Base-by-base conservation (phyloP, 1,140 invertebrate genomes). In the Pachyrhynchus sulphureomaculatus region DNA sequence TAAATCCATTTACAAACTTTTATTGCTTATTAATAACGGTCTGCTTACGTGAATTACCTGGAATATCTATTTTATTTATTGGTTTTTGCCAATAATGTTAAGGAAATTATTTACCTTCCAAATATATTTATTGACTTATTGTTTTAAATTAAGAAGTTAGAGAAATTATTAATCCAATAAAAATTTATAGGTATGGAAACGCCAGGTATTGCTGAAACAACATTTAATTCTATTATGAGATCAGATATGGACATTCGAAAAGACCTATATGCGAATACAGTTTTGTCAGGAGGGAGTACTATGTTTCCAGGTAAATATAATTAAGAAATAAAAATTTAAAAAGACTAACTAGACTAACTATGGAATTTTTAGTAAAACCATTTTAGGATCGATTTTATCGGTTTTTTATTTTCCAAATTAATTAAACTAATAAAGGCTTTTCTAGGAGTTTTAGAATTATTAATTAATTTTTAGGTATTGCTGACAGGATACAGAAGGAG, bases 241-340 rank as follows among this genome's bases (percentile, higher is more conserved):
- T 91, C 89, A 66, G 90, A 92, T 70, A 82, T 90, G 2, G 89
- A 91, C 66, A 89, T 91, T 77, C 82, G 88, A 76, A 88, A 93
- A 80, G 90, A 91, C 73, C 79, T 93, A 71, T 92, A 92, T 74
- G 88, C 90, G 73, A 92, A 92, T 81, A 91, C 86, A 54, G 89
- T 91, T 62, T 77, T 92, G 57, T 90, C 88, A 64, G 89, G 88
- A 64, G 90, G 91, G 71, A 90, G 89, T 78, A 91, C 89, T 66
- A 92, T 92, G 91, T 93, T 89, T 75, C 89, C 90, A 55, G 89
- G 54, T 56, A 45, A 52, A 52, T 9, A 2, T 29, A 3, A 44
- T 18, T 17, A n/a, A n/a, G n/a, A n/a, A n/a, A n/a, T n/a, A n/a
- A n/a, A n/a, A n/a, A n/a, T n/a, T n/a, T n/a, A n/a, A n/a, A n/a